Conservation (phyloP, 2,113 vertebrate genomes). For the Mandrillus leucophaeus region DNA sequence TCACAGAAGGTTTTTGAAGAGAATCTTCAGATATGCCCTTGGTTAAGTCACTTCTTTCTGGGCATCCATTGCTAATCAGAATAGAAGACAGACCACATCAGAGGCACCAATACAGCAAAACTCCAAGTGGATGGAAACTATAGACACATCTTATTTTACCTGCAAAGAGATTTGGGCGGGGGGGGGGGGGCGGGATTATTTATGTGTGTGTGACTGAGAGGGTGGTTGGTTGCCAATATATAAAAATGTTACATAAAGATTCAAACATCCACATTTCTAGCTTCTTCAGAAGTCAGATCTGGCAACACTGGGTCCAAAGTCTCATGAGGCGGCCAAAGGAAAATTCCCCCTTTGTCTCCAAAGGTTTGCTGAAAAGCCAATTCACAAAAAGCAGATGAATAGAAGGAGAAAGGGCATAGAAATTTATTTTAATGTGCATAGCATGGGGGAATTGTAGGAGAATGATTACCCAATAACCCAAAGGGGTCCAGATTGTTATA, state of each 20-base stretch:
- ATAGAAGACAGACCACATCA: neutral
- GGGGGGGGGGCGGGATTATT: neutral
- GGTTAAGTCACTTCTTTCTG: neutral
- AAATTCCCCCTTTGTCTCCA: neutral
- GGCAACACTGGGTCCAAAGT: neutral
- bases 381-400: neutral
- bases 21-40: neutral
- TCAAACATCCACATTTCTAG: neutral
- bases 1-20: neutral
- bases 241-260: conserved; percentile 19
- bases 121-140: neutral
- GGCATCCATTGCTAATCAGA: neutral
- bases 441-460: neutral
- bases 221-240: neutral
- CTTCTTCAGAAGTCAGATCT: neutral
- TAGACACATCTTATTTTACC: neutral
- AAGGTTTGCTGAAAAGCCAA: neutral
- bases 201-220: too few relatives aligned
- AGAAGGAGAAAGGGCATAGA: neutral
- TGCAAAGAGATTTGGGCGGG: neutral
- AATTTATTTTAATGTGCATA: neutral
- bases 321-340: neutral
- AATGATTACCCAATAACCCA: neutral
- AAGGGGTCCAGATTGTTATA: neutral
- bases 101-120: neutral